phyloP scores from a whole-genome alignment of 2,113 vertebrate genomes.

The Promerops cafer region DNA sequence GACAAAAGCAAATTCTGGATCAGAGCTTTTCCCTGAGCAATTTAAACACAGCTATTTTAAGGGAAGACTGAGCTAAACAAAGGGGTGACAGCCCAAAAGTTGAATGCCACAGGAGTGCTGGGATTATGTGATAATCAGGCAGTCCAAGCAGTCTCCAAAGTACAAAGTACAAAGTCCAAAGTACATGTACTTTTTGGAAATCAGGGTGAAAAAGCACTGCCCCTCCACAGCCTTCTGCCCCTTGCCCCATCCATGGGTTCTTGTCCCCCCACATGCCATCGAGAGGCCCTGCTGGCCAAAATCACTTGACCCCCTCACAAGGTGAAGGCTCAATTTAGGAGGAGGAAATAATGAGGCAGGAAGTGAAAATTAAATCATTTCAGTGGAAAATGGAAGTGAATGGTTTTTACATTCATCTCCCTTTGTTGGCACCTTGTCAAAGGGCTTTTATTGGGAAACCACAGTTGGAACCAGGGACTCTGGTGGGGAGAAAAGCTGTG shows the following conservation, averaged over 20 bases:
- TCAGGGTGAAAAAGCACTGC: accelerated
- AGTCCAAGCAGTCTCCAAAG: not conserved
- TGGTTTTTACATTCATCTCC: not conserved
- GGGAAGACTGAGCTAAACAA: not conserved
- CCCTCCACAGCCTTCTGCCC: not conserved
- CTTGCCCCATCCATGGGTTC: accelerated
- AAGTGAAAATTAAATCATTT: not conserved
- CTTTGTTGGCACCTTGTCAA: not conserved
- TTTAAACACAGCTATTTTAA: slow-evolving; percentile 4
- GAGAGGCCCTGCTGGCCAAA: not conserved
- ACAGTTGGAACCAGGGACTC: not conserved
- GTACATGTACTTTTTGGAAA: not conserved
- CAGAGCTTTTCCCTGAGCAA: slow-evolving; percentile 1
- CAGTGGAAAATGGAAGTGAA: not conserved
- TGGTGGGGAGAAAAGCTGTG: not conserved
- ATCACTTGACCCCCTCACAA: not conserved
- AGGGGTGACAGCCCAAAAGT: not conserved
- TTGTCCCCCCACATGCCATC: accelerated
- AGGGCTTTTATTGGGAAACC: not conserved
- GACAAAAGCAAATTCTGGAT: slow-evolving; percentile 34
- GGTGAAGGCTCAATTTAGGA: not conserved
- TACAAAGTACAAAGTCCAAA: not conserved
- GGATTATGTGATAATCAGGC: not conserved
- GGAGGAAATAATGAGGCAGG: not conserved
- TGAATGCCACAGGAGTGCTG: not conserved